Evolutionary conservation across 2,888 invertebrate genomes (phyloP), one percentile per base, ranked within the genome.

Genomic region (Trissolcus brochymenae): DNA sequence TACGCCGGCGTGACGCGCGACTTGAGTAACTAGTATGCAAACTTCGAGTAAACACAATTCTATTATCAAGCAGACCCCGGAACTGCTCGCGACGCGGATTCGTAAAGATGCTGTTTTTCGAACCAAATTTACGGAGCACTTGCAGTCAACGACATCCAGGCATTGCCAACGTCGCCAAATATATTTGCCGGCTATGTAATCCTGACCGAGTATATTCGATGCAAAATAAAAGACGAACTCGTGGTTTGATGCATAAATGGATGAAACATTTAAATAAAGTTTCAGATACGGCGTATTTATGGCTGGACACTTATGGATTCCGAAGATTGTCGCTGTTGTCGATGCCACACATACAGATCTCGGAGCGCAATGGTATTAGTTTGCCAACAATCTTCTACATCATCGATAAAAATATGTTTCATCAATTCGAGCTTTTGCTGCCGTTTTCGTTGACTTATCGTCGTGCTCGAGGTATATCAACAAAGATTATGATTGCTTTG

Each of bases 1-100:
- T 87, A 86, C 85, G 82, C 81, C 81, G 79, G 80, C 81, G 82
- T 84, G 81, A 82, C 81, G 82, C 82, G 83, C 81, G 83, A 85
- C 82, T 81, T 82, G 79, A 81, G 82, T 84, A 87, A 87, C 85
- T 84, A 85, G 85, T 84, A 86, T 86, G 86, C 86, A 85, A 88
- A 87, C 86, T 87, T 81, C 79, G 83, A 82, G 85, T 87, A 88
- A 88, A 87, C 85, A 87, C 85, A 87, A 87, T 87, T 87, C 84
- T 83, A 85, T 87, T 86, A 87, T 84, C 83, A 84, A 74, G 66
- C 70, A n/a, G 74, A 50, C 43, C 53, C 70, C 41, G 56, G 68
- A 77, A 76, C 59, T 59, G 35, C 54, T 54, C 70, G 43, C 66
- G 59, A 67, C 54, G 61, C 35, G 9, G 21, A 61, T 59, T 67